Percentiles rank a stretch among this genome's conserved stretches.
phyloP scores from a whole-genome alignment of 1,140 invertebrate genomes.

The Drosophila pectinifera region DNA sequence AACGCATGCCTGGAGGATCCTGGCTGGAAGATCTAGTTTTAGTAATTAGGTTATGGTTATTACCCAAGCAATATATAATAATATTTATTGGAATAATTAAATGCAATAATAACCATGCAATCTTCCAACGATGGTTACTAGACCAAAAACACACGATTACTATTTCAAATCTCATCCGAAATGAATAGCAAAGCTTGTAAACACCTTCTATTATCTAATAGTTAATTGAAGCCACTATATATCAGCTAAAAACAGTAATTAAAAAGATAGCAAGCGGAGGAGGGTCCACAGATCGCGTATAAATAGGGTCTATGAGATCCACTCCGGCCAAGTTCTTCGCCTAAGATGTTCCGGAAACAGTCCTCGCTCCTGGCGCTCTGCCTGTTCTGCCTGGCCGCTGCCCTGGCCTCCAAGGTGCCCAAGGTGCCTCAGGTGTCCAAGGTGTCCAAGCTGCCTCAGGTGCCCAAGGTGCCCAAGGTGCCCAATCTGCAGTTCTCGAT shows the following conservation, averaged over 20 bases:
- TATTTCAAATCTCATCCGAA: not conserved
- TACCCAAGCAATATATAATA: too few species aligned
- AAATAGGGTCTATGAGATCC: slow-evolving; percentile 3
- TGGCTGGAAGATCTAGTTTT: too few species aligned
- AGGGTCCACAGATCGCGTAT: not conserved
- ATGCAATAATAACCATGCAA: not conserved
- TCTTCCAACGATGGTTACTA: not conserved
- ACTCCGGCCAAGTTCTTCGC: not conserved
- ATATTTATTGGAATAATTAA: not conserved
- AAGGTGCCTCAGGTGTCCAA: too few species aligned
- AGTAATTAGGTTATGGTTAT: too few species aligned
- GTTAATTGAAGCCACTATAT: not conserved
- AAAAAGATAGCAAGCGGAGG: slow-evolving; percentile 16
- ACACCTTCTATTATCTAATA: not conserved
- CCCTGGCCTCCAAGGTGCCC: not conserved
- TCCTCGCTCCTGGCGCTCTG: slow-evolving; percentile 5
- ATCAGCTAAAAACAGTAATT: slow-evolving; percentile 16
- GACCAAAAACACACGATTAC: not conserved
- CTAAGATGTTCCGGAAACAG: slow-evolving; percentile 17
- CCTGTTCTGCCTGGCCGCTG: slow-evolving; percentile 5
- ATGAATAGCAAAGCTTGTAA: not conserved
- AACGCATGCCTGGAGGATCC: not conserved
- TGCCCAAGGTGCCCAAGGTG: not conserved
- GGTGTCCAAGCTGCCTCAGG: not conserved
- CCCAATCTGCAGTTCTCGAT: slow-evolving; percentile 12